Conservation (phyloP, 2,888 invertebrate genomes). For the Entomobrya proxima region DNA sequence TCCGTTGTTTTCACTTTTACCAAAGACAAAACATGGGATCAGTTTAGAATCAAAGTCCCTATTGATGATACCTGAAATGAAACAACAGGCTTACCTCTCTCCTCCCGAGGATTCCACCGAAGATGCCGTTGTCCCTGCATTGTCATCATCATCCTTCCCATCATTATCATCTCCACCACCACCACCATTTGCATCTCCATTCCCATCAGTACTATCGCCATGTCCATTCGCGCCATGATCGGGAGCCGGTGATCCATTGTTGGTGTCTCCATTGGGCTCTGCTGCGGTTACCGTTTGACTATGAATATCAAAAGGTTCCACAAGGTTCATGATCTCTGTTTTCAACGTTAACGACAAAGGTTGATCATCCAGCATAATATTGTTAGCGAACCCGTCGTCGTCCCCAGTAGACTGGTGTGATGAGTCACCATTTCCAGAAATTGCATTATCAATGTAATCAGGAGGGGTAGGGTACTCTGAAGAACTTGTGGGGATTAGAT, state of each 20-base stretch:
- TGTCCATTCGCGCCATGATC: background rate
- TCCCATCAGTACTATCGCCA: slow-evolving; percentile 16
- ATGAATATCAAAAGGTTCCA: slow-evolving; percentile 63
- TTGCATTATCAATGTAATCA: slow-evolving; percentile 25
- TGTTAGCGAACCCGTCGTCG: slow-evolving; percentile 64
- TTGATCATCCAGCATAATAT: slow-evolving; percentile 66
- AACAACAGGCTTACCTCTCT: slow-evolving; percentile 16
- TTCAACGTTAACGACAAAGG: slow-evolving; percentile 61
- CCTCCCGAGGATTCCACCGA: slow-evolving; percentile 10
- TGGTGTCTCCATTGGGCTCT: slow-evolving; percentile 10
- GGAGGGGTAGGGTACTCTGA: slow-evolving; percentile 47
- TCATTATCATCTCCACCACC: slow-evolving; percentile 12
- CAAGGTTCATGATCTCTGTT: slow-evolving; percentile 61
- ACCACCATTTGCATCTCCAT: slow-evolving; percentile 12
- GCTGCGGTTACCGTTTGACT: slow-evolving; percentile 52
- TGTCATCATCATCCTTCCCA: background rate
- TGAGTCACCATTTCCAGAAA: slow-evolving; percentile 41
- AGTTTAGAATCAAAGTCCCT: background rate
- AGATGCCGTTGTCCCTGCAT: slow-evolving; percentile 4
- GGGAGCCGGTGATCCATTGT: background rate
- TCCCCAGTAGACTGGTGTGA: slow-evolving; percentile 59
- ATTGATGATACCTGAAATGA: background rate
- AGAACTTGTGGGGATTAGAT: slow-evolving; percentile 42
- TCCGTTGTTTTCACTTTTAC: slow-evolving; percentile 12
- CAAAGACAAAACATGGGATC: background rate